Evolutionary conservation across 2,888 invertebrate species (phyloP).

Genomic region (Serrognathus titanus): DNA sequence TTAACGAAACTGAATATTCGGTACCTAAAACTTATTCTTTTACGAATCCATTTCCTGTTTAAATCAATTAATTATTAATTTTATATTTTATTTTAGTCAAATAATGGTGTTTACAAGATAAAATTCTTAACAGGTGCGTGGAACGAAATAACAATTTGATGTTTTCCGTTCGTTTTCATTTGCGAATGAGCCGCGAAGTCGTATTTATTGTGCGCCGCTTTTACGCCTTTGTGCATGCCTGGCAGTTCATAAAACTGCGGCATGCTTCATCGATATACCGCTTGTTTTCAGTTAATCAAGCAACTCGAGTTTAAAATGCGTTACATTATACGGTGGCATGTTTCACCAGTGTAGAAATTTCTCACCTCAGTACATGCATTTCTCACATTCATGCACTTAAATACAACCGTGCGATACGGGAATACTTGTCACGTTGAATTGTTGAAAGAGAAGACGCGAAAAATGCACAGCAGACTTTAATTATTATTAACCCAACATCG

Average conservation of each 20-base stretch:
- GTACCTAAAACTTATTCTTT: no score
- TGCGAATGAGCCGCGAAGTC: constrained; percentile 9
- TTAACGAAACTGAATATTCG: constrained; percentile 1
- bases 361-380: constrained; percentile 10
- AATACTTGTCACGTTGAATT: no score
- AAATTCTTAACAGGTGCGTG: neutral
- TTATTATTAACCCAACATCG: no score
- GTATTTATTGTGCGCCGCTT: constrained; percentile 5
- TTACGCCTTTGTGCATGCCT: constrained; percentile 5
- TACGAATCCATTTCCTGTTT: no score
- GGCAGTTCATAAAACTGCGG: constrained; percentile 10
- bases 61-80: neutral
- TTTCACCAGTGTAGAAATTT: constrained; percentile 11
- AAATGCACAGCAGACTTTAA: no score
- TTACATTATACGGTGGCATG: constrained; percentile 12
- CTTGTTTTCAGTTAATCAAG: constrained; percentile 18
- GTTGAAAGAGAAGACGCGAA: no score
- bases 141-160: constrained; percentile 1
- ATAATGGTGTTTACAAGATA: neutral
- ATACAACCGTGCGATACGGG: neutral
- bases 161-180: constrained; percentile 6
- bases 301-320: constrained; percentile 13
- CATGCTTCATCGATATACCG: constrained; percentile 8
- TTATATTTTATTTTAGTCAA: constrained; percentile 10
- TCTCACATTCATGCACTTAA: constrained; percentile 11